Conservation (phyloP, 2,797 vertebrate species). For the Gadopsis marmoratus region DNA sequence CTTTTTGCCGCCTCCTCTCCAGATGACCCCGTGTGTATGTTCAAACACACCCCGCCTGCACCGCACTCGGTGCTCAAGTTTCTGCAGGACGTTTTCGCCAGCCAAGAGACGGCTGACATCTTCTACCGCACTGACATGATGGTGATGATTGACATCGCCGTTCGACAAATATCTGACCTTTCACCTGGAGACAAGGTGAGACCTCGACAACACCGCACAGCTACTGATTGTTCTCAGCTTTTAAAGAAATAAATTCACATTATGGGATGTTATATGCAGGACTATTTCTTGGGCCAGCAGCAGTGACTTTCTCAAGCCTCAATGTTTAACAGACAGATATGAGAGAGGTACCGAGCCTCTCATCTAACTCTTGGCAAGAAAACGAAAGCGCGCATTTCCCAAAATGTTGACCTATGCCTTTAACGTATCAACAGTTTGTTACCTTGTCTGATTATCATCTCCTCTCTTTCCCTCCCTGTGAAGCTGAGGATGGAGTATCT, state of each 20-base stretch:
- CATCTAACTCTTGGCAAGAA: neutral
- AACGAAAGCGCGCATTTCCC: neutral
- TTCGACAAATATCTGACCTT: conserved; percentile 96
- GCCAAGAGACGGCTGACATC: conserved; percentile 89
- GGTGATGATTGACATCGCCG: conserved; percentile 98
- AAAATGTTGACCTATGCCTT: conserved; percentile 4
- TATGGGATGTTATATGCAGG: neutral
- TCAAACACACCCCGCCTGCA: conserved; percentile 93
- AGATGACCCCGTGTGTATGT: conserved; percentile 97
- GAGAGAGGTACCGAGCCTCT: neutral
- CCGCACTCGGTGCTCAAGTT: conserved; percentile 96
- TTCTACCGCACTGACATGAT: conserved; percentile 99
- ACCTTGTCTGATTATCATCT: conserved; percentile 6
- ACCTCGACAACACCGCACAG: neutral
- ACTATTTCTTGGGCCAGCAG: neutral
- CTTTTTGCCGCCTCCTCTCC: neutral
- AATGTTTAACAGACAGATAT: neutral
- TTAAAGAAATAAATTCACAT: neutral
- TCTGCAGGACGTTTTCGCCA: conserved; percentile 95
- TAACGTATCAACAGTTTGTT: neutral
- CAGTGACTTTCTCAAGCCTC: too few species aligned
- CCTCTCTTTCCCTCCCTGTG: conserved; percentile 20
- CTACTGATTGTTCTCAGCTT: conserved; percentile 1
- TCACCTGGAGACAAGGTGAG: conserved; percentile 95
- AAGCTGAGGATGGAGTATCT: conserved; percentile 98